phyloP scores from a whole-genome alignment of 2,888 invertebrate genomes.

The Busseola fusca region DNA sequence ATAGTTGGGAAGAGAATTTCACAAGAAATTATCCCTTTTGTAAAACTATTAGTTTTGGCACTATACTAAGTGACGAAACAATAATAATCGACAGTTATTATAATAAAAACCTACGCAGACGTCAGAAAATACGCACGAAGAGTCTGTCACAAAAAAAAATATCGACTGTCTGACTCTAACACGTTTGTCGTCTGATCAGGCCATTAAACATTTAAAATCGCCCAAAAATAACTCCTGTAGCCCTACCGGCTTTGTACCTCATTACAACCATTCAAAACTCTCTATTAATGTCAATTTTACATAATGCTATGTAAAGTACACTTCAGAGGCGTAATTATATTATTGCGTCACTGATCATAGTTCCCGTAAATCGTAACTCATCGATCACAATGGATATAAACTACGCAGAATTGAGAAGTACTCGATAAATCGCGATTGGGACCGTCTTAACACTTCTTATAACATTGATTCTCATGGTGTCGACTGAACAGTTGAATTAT shows the following conservation, averaged over 20 bases:
- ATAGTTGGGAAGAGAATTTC: background rate
- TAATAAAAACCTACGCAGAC: background rate
- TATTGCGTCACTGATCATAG: constrained; percentile 9
- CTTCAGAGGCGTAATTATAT: constrained; percentile 10
- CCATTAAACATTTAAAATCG: constrained; percentile 3
- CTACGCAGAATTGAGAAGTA: constrained; percentile 6
- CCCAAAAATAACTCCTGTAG: constrained; percentile 5
- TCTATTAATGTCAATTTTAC: constrained; percentile 22
- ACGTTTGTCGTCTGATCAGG: background rate
- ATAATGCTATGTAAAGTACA: background rate
- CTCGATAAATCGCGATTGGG: background rate
- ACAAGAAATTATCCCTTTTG: background rate
- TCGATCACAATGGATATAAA: constrained; percentile 13
- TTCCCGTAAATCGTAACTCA: background rate
- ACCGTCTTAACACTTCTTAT: constrained; percentile 3
- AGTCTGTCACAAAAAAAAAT: background rate
- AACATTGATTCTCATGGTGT: constrained; percentile 29
- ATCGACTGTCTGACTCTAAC: background rate
- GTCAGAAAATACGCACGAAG: background rate
- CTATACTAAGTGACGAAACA: background rate
- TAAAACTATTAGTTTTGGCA: constrained; percentile 11
- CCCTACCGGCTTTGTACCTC: constrained; percentile 31
- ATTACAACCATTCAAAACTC: constrained; percentile 22
- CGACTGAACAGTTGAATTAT: constrained; percentile 69
- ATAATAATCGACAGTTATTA: constrained; percentile 8